phyloP scores from a whole-genome alignment of 2,797 vertebrate species.

The Spinus olivaceus region DNA sequence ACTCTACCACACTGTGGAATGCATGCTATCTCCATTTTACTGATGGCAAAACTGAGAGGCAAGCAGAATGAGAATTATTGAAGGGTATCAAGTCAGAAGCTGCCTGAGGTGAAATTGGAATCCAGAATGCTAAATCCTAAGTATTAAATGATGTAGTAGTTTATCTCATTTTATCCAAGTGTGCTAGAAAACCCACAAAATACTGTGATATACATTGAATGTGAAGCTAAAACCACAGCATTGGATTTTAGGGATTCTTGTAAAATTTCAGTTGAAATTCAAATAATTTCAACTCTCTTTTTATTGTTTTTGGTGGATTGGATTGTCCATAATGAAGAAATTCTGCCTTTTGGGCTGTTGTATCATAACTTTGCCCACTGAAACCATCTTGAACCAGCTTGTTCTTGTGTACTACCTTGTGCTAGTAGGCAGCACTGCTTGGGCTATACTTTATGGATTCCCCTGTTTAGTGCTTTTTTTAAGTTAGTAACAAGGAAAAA shows the following conservation, averaged over 20 bases:
- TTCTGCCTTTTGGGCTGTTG: neutral
- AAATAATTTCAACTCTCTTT: neutral
- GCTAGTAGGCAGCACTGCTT: neutral
- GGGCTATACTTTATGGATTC: neutral
- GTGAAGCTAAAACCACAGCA: neutral
- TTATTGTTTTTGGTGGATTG: neutral
- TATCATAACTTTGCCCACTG: neutral
- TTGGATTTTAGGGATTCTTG: neutral
- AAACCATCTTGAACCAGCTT: neutral
- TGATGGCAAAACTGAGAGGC: conserved; percentile 22
- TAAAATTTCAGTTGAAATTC: neutral
- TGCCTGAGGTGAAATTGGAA: neutral
- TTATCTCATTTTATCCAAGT: neutral
- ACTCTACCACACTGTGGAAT: neutral
- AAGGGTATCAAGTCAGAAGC: neutral
- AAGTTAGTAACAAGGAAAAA: neutral
- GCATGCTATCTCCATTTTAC: conserved; percentile 41
- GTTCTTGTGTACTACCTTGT: neutral
- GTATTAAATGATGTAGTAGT: conserved; percentile 1
- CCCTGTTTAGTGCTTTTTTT: neutral
- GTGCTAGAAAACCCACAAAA: neutral
- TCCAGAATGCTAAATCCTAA: neutral
- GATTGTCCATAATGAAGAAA: neutral
- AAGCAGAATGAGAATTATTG: conserved; percentile 41
- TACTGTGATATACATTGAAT: neutral